Percentiles rank a stretch among this genome's conserved stretches.
phyloP scores from a whole-genome alignment of 2,888 invertebrate genomes.

The Spisula solida region DNA sequence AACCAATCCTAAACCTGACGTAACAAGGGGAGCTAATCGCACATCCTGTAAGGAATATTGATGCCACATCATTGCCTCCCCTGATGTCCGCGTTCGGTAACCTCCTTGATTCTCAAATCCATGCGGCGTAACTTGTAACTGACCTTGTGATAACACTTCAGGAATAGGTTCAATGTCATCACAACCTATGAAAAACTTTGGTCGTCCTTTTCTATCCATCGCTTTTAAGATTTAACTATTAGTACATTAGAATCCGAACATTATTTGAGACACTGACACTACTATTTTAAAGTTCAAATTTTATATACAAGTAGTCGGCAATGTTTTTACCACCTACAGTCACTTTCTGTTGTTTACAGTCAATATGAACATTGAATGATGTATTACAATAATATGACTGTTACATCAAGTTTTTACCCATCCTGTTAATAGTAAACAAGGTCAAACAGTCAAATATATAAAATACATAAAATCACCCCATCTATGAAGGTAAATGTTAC shows the following conservation, averaged over 20 bases:
- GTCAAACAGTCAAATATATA: too few species aligned
- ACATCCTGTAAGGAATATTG: background rate
- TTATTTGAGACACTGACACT: background rate
- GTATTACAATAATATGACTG: too few species aligned
- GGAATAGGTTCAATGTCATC: slow-evolving; percentile 8
- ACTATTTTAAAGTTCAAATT: background rate
- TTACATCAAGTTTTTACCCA: too few species aligned
- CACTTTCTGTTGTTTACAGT: background rate
- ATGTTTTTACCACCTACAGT: background rate
- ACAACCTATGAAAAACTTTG: background rate
- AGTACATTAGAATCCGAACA: background rate
- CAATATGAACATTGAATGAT: background rate
- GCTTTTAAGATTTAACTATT: background rate
- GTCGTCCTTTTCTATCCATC: slow-evolving; percentile 7
- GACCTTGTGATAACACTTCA: background rate
- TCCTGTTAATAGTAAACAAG: too few species aligned
- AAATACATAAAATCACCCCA: background rate
- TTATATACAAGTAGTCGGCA: background rate
- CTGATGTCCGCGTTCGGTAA: background rate
- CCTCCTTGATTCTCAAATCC: background rate
- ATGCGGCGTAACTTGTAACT: background rate
- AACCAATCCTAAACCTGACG: background rate
- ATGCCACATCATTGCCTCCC: slow-evolving; percentile 9
- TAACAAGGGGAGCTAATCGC: slow-evolving; percentile 10
- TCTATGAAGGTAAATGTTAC: background rate